Base-by-base conservation (phyloP, 2,113 vertebrate genomes). In the Shinisaurus crocodilurus region DNA sequence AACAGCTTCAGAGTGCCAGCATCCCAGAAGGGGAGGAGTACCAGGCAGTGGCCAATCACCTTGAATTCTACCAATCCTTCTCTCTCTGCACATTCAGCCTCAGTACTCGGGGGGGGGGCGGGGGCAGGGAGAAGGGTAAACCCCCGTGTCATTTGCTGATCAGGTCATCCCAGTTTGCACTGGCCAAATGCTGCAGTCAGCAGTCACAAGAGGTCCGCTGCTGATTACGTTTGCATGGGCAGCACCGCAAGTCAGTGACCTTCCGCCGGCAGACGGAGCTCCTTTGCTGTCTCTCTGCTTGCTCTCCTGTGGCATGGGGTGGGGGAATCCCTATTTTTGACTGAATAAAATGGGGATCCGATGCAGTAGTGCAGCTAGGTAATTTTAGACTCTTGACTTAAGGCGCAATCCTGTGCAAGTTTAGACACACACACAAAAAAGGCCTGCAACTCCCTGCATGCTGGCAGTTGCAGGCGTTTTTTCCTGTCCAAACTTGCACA, bases 161-260 rank as follows among this genome's bases (percentile, higher is more conserved):
- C 90, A 83, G 89, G 86, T 50, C 34, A 60, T 54, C 60, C 75
- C 32, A 16, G 37, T 87, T 3, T 81, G 86, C 88, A 90, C n/a
- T 20, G 82, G 57, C 90, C 32, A 10, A 77, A 79, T 37, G n/a
- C 74, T 40, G 34, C 43, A 86, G 87, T 54, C 93, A 95, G 74
- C 90, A 86, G n/a, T 86, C 91, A 48, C 2, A n/a, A 90, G 60
- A 0, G 10, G 13, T 77, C 37, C 48, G 60, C 67, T 87, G 60
- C 67, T 87, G 90, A 90, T n/a, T 54, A 90, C 76, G 84, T 50
- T 77, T 32, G 43, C 92, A 37, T 29, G 48, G 91, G 6, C 65
- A 20, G 40, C 34, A 50, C 16, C 27, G 7, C 8, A 88, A 75
- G 2, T 43, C n/a, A 92, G 65, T 92, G 82, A 82, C n/a, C 89